Percentiles rank a stretch among this genome's conserved stretches.
phyloP scores from a whole-genome alignment of 2,797 vertebrate genomes.

The Chloroceryle amazona region DNA sequence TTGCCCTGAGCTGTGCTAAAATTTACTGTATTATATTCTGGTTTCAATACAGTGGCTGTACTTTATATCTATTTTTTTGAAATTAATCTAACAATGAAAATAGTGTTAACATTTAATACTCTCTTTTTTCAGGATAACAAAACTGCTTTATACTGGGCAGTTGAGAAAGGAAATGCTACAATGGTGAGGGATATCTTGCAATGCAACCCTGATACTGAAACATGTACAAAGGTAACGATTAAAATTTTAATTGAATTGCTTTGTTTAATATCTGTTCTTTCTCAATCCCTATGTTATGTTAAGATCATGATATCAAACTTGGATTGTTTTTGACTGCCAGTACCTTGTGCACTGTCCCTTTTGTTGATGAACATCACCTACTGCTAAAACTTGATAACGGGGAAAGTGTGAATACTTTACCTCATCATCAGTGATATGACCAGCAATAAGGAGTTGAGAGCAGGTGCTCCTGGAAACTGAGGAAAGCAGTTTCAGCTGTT shows the following conservation, averaged over 20 bases:
- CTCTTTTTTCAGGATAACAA: slow-evolving; percentile 89
- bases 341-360: background rate
- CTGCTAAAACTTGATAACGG: background rate
- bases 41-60: background rate
- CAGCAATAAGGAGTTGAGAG: background rate
- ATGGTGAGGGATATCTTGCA: slow-evolving; percentile 98
- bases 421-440: background rate
- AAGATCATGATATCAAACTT: background rate
- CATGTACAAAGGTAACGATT: slow-evolving; percentile 91
- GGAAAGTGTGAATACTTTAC: background rate
- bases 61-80: background rate
- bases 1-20: background rate
- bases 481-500: background rate
- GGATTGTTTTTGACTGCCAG: background rate
- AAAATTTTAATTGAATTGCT: background rate
- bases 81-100: background rate
- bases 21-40: background rate
- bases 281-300: accelerated
- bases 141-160: slow-evolving; percentile 97
- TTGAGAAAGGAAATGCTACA: slow-evolving; percentile 96
- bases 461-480: background rate
- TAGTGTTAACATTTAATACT: background rate
- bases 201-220: slow-evolving; percentile 97
- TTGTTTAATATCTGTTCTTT: background rate
- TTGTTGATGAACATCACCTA: background rate